Percentiles rank a stretch among this genome's conserved stretches.
Conservation (phyloP, 2,797 vertebrate genomes). For the Acropternis orthonyx region DNA sequence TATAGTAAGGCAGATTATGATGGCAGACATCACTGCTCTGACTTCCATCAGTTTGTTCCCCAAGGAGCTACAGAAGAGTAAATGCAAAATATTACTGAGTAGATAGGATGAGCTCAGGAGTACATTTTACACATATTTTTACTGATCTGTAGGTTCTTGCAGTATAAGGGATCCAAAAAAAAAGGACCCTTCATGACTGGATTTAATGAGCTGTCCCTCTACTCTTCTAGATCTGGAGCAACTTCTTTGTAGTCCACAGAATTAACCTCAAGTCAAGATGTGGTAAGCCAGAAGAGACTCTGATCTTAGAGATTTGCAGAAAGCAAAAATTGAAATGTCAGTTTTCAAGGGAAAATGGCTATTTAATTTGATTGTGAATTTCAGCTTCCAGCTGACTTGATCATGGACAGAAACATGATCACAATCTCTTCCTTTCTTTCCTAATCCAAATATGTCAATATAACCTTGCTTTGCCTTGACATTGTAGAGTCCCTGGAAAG, state of each 20-base stretch:
- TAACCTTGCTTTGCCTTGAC: constrained; percentile 25
- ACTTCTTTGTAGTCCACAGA: neutral
- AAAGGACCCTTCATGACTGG: neutral
- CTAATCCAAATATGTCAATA: constrained; percentile 20
- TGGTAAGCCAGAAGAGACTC: neutral
- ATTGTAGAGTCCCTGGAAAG: constrained; percentile 16
- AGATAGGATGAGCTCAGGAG: neutral
- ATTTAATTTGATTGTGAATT: neutral
- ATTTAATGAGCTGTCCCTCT: neutral
- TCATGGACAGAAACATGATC: neutral
- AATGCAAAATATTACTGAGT: neutral
- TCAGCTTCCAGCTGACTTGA: constrained; percentile 21
- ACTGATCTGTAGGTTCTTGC: neutral
- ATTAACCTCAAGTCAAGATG: neutral
- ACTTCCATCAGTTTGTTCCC: neutral
- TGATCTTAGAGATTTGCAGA: neutral
- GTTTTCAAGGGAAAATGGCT: constrained; percentile 14
- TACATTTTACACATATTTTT: neutral
- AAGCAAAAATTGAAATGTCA: neutral
- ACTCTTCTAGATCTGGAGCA: neutral
- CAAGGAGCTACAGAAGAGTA: neutral
- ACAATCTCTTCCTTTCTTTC: neutral
- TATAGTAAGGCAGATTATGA: neutral
- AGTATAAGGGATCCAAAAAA: neutral
- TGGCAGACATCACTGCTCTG: neutral